A percentile compares a stretch with the other conserved stretches of the same genome.
These are phyloP conservation scores for Lasioglossum morio DNA, from an alignment of 2,888 invertebrate genomes.

Conservation along the genomic window DNA sequence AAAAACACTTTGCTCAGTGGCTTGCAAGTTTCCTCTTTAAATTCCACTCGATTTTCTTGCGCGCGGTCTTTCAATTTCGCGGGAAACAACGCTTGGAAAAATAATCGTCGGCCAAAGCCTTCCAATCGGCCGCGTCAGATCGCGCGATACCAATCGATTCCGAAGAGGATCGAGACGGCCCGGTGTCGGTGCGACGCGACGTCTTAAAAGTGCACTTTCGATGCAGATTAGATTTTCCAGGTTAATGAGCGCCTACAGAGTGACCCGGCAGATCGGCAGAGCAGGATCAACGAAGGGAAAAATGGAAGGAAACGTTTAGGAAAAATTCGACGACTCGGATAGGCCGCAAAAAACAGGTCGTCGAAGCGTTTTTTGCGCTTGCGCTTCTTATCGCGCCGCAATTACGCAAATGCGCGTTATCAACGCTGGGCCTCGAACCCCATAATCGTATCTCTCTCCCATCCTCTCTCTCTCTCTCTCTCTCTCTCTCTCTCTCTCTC, in stretches of 20 bases:
- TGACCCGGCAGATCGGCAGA: conserved; percentile 31
- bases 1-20: not conserved
- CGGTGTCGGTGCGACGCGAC: conserved; percentile 21
- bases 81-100: not conserved
- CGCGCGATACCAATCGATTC: conserved; percentile 45
- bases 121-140: conserved; percentile 17
- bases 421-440: conserved; percentile 36
- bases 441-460: not conserved
- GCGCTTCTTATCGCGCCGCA: conserved; percentile 67
- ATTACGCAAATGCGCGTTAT: conserved; percentile 70
- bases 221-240: conserved; percentile 69
- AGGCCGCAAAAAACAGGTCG: conserved; percentile 54
- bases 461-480: not conserved
- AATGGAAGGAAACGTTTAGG: conserved; percentile 51
- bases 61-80: conserved; percentile 2
- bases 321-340: conserved; percentile 49
- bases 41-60: conserved; percentile 1
- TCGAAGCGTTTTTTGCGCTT: conserved; percentile 48
- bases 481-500: too few species aligned
- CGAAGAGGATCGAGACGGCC: conserved; percentile 8
- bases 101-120: not conserved
- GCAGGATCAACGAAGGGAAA: conserved; percentile 14
- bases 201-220: conserved; percentile 61
- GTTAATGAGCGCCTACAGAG: conserved; percentile 63
- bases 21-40: conserved; percentile 8